Evolutionary conservation across 2,797 vertebrate species (phyloP), one percentile per base, ranked within the genome.

Genomic region (Carapus acus): DNA sequence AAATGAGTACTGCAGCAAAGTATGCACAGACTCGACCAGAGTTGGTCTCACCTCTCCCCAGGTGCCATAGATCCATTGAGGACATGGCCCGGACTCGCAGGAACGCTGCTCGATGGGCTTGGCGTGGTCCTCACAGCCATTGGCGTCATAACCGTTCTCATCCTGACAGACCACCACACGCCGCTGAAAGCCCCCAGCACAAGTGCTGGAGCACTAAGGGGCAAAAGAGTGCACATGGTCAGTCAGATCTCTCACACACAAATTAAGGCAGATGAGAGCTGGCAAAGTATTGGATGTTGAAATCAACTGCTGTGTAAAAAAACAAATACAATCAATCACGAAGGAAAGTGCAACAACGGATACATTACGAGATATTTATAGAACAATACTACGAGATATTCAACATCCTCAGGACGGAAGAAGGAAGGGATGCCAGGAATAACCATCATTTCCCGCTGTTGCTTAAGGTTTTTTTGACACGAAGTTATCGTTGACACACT

Each of bases 101-200:
- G 93, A 91, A 58, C 91, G 90, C 58, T 94, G 94, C 79, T 97
- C 94, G 17, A 81, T 78, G 3, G 96, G 96, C 71, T 90, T 91
- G 66, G 83, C 88, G 69, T 89, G 92, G 70, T 93, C 92, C 39
- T 93, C 91, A 14, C 96, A 99, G 84, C 89, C 91, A 55, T 67
- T 88, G 40, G 93, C 93, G 0, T 90, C 80, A 73, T 96, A 94
- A 62, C 96, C 96, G 0, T 98, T 96, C 74, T 97, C 94, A 70
- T 98, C 94, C 85, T 99, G 96, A 83, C 96, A 99, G 36, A 99
- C 96, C 37, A 99, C 96, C 0, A 92, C 96, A 1, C 95, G 92
- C 24, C 95, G 87, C 84, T 98, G 96, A 84, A 94, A 96, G n/a
- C 96, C 96, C 23, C 94, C 94, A 0, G 93, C 94, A 75, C 96